Percentiles rank a stretch among this genome's conserved stretches.
These are phyloP conservation scores for Helicoverpa zea DNA, from an alignment of 1,140 invertebrate genomes.

Conservation along the genomic window DNA sequence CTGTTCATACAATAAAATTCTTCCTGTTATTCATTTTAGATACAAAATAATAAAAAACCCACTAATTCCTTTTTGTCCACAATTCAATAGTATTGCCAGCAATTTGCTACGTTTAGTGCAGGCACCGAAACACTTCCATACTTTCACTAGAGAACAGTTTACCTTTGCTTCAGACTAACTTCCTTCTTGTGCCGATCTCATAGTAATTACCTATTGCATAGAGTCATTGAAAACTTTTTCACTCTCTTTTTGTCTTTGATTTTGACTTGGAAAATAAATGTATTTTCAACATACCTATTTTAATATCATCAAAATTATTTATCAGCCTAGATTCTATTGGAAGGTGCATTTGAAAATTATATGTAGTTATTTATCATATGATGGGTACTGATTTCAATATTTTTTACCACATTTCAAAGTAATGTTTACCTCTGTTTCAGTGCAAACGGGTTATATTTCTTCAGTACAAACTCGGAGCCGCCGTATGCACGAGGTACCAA, in stretches of 20 bases:
- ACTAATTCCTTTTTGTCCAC: background rate
- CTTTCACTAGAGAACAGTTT: conserved; percentile 61
- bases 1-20: background rate
- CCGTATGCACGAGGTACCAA: conserved; percentile 86
- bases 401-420: background rate
- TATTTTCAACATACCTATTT: no score
- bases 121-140: conserved; percentile 60
- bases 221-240: background rate
- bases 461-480: conserved; percentile 86
- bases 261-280: background rate
- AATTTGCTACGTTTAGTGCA: conserved; percentile 47
- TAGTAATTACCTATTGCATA: conserved; percentile 29
- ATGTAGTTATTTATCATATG: no score
- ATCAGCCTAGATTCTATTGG: no score
- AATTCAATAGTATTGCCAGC: conserved; percentile 13
- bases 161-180: conserved; percentile 53
- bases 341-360: no score
- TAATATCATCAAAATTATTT: no score
- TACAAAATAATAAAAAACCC: background rate
- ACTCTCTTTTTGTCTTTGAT: background rate
- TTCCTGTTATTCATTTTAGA: background rate
- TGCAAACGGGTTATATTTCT: conserved; percentile 87
- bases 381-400: no score
- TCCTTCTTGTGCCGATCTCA: conserved; percentile 24
- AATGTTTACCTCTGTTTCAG: conserved; percentile 66